Base-by-base conservation (phyloP, 2,888 invertebrate species). In the Alloplasta piceator region DNA sequence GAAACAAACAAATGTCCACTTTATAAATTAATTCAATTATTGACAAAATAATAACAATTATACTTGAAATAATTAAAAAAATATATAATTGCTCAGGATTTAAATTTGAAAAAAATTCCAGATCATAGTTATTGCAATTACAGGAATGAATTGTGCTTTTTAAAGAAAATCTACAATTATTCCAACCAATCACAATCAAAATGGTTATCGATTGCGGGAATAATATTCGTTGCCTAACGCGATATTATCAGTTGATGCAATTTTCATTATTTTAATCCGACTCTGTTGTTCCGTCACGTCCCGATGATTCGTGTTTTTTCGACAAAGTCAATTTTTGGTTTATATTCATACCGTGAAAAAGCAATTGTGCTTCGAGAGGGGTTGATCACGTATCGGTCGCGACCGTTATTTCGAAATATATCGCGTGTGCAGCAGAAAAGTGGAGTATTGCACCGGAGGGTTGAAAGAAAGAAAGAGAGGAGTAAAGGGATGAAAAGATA, bases 331-430 rank as follows among this genome's bases (percentile, higher is more conserved):
- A 41, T 66, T 48, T 50, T 56, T 55, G 46, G 48, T 6, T 48
- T 68, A 39, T 55, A 0, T 52, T 70, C 26, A n/a, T 71, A 60
- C 60, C 68, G 68, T 61, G 46, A 50, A 56, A 77, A 63, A 64
- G 67, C 43, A 64, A 68, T 73, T 14, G 55, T 39, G 55, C n/a
- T 43, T 12, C 14, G 9, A 75, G 61, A 75, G 75, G 68, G 75
- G 61, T 68, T 68, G 52, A 61, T 61, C 75, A 68, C 43, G 38
- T 68, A 75, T 75, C 75, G 75, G 48, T 36, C 52, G 75, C 52
- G 74, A 74, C 74, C 77, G 81, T 74, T 10, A 77, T 81, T 79
- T 64, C 73, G 73, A 58, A 26, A 26, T 46, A 55, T 71, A 74
- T 61, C 74, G 78, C 64, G 66, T 75, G 26, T 26, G 75, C 61